These are phyloP conservation scores for Eupsilia transversa DNA, from an alignment of 2,888 invertebrate genomes.

Conservation along the genomic window DNA sequence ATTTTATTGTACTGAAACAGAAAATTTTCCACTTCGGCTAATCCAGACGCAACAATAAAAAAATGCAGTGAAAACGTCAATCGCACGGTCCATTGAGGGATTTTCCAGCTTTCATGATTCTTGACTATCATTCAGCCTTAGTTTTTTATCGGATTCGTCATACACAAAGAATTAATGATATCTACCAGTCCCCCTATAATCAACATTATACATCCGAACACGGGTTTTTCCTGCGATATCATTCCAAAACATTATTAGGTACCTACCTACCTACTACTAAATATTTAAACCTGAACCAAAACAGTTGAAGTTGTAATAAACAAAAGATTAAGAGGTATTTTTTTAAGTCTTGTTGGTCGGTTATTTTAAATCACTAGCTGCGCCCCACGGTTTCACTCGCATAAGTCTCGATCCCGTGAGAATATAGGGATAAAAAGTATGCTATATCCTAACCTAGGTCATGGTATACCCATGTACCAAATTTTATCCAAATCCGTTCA, in stretches of 20 bases:
- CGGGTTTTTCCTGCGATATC: constrained; percentile 44
- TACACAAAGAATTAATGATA: constrained; percentile 50
- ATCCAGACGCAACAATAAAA: constrained; percentile 14
- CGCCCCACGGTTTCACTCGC: too few relatives aligned
- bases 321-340: not conserved
- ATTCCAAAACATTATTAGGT: constrained; percentile 8
- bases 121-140: constrained; percentile 18
- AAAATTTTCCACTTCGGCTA: not conserved
- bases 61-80: constrained; percentile 11
- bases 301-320: not conserved
- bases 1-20: not conserved
- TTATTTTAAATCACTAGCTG: not conserved
- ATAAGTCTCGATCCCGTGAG: too few relatives aligned
- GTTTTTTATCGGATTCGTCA: constrained; percentile 51
- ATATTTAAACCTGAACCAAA: constrained; percentile 18
- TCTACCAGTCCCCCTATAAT: constrained; percentile 24
- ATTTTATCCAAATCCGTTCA: too few relatives aligned
- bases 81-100: constrained; percentile 21
- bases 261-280: not conserved
- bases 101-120: constrained; percentile 50
- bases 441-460: too few relatives aligned
- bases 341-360: not conserved
- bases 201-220: constrained; percentile 20
- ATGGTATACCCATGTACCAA: too few relatives aligned
- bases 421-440: too few relatives aligned